Conservation (phyloP, 1,140 invertebrate species). For the Drosophila aff. region DNA sequence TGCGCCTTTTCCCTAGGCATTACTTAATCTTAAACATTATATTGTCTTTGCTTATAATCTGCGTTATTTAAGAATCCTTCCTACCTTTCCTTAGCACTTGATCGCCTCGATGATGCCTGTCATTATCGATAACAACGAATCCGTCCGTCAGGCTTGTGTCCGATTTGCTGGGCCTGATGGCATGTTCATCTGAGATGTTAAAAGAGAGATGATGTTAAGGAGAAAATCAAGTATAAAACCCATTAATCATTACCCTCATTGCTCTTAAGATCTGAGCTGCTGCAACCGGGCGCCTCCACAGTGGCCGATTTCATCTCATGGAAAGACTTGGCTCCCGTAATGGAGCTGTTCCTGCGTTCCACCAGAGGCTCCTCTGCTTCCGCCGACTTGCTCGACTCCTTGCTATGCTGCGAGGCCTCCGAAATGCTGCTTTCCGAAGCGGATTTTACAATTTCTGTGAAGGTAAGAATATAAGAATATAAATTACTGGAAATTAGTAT, state of each 20-base stretch:
- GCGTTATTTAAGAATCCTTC: background rate
- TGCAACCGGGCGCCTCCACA: slow-evolving; percentile 52
- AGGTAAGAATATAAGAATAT: background rate
- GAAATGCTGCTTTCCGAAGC: slow-evolving; percentile 94
- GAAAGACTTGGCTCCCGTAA: slow-evolving; percentile 80
- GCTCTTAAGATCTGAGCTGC: slow-evolving; percentile 47
- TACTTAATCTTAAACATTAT: too few species aligned
- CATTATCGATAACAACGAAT: slow-evolving; percentile 91
- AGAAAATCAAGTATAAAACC: too few species aligned
- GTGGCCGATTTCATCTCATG: slow-evolving; percentile 84
- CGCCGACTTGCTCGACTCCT: slow-evolving; percentile 89
- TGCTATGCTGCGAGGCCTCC: slow-evolving; percentile 89
- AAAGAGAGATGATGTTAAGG: background rate
- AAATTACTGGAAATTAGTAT: background rate
- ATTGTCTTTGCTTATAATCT: background rate
- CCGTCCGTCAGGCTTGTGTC: slow-evolving; percentile 96
- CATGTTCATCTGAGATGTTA: slow-evolving; percentile 79
- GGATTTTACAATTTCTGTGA: slow-evolving; percentile 88
- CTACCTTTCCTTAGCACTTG: slow-evolving; percentile 88
- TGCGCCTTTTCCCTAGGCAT: too few species aligned
- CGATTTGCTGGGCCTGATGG: slow-evolving; percentile 92
- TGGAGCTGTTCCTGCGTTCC: slow-evolving; percentile 74
- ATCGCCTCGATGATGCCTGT: slow-evolving; percentile 85
- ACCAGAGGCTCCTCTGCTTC: slow-evolving; percentile 78
- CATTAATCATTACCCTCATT: slow-evolving; percentile 56